phyloP scores from a whole-genome alignment of 92 coral and sea anemone species.

The Nematostella vectensis region DNA sequence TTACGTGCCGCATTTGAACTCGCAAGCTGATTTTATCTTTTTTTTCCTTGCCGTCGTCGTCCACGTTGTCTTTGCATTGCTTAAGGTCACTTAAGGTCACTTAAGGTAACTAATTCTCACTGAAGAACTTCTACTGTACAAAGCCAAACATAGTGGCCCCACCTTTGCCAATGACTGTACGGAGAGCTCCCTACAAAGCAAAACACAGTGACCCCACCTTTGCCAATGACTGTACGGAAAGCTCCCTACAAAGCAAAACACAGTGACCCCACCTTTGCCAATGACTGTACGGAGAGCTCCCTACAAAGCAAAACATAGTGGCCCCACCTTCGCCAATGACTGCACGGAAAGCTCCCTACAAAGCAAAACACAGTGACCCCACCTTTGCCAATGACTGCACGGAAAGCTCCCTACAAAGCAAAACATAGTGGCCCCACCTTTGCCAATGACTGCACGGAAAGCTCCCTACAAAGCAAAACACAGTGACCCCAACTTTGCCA shows the following conservation, averaged over 20 bases:
- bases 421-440: background rate
- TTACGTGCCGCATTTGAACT: too few species aligned
- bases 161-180: background rate
- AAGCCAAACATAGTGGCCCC: too few species aligned
- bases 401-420: background rate
- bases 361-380: too few species aligned
- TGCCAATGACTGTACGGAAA: background rate
- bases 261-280: background rate
- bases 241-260: too few species aligned
- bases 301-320: too few species aligned
- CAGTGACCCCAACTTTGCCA: background rate
- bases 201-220: background rate
- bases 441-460: background rate
- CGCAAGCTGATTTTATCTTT: too few species aligned
- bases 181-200: background rate
- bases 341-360: background rate
- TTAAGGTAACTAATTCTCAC: too few species aligned
- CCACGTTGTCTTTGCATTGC: too few species aligned
- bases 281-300: background rate
- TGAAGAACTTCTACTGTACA: too few species aligned
- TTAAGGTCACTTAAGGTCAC: too few species aligned
- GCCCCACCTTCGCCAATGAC: background rate
- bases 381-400: background rate
- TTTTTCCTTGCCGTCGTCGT: too few species aligned
- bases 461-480: background rate